Base-by-base conservation (phyloP, 2,797 vertebrate genomes). In the Leptodactylus fallax region DNA sequence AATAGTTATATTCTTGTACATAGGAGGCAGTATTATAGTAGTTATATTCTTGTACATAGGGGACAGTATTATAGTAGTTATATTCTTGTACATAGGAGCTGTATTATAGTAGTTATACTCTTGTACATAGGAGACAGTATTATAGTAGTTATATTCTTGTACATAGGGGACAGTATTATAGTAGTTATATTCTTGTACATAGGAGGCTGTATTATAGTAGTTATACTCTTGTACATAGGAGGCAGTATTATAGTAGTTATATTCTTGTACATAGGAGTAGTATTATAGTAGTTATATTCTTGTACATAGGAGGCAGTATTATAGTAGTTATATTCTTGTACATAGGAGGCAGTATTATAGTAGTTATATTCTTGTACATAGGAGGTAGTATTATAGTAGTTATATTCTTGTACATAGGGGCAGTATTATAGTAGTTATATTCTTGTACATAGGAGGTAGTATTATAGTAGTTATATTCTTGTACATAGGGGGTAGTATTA, bases 221-320 rank as follows among this genome's bases (percentile, higher is more conserved):
- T 74, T 74, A 72, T 72, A 72, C 47, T 72, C 69, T 21, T 47
- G 69, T 74, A 74, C 36, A 74, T 74, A 74, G 69, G 69, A n/a
- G 7, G 69, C 69, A 72, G 71, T 74, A 49, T 74, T 74, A 74
- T 49, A 74, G 71, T 74, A 74, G 71, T 49, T 74, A 74, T 74
- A 74, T 49, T 49, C 45, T 49, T 74, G 69, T 71, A 71, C 13
- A 71, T 71, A 71, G 69, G 69, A 45, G 13, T 47, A 72, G 69
- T 72, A 36, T 36, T 72, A 72, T 72, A 45, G 27, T 72, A 72
- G 69, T 72, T 72, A 72, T 72, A 72, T 72, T 72, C 69, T 72
- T 47, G 69, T 47, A 72, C 14, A 72, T 72, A 72, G 69, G 69
- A 21, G 49, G 71, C 71, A 74, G 71, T 47, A 74, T 74, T 74